A percentile compares a stretch with the other conserved stretches of the same genome.
Evolutionary conservation across 2,113 vertebrate species (phyloP).

Genomic region (Talpa occidentalis): DNA sequence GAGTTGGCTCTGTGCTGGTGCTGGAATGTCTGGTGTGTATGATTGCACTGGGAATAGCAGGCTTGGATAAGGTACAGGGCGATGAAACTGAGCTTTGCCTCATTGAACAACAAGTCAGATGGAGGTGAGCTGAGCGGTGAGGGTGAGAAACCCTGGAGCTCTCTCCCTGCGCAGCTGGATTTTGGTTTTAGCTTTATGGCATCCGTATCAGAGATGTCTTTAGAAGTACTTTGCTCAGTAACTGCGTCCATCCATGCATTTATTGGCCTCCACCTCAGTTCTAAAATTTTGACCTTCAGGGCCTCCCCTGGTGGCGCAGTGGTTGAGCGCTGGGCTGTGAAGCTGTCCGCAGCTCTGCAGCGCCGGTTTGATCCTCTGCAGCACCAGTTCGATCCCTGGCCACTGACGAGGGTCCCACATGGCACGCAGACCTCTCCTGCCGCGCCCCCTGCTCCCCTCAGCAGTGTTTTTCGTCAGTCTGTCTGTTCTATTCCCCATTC

Average conservation of each 20-base stretch:
- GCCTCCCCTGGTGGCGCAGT: too few relatives aligned
- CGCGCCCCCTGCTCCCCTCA: too few relatives aligned
- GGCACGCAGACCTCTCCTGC: too few relatives aligned
- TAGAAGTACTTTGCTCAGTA: not conserved
- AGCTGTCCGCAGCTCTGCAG: too few relatives aligned
- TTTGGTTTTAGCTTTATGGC: not conserved
- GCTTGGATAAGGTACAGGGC: not conserved
- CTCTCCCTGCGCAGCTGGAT: not conserved
- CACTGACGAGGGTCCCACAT: too few relatives aligned
- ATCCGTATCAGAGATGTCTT: slow-evolving; percentile 10
- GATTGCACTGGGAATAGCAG: not conserved
- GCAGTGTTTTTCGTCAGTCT: too few relatives aligned
- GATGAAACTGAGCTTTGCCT: not conserved
- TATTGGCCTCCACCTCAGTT: not conserved
- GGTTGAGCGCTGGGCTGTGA: too few relatives aligned
- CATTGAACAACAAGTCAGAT: not conserved
- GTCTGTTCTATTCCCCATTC: too few relatives aligned
- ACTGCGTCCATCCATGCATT: not conserved
- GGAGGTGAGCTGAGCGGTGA: not conserved
- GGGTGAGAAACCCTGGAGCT: not conserved
- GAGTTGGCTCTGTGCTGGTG: accelerated
- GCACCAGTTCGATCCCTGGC: too few relatives aligned
- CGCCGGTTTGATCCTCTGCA: too few relatives aligned
- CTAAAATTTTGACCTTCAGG: slow-evolving; percentile 36
- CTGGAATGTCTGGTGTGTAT: accelerated